Base-by-base conservation (phyloP, 2,113 vertebrate species). In the Dicrurus megarhynchus region DNA sequence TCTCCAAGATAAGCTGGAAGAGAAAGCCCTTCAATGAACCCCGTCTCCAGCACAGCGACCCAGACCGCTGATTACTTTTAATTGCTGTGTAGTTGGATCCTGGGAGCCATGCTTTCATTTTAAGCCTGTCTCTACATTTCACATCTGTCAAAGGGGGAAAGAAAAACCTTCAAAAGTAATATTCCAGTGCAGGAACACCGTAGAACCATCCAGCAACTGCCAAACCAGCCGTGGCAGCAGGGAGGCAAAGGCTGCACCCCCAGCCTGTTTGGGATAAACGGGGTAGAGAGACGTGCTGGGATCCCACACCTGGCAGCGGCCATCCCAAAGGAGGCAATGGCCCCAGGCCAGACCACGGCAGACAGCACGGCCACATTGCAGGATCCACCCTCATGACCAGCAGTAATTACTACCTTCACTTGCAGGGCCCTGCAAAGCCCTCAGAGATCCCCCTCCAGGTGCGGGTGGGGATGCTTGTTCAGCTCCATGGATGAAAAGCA, bases 381-480 rank as follows among this genome's bases (percentile, higher is more conserved):
- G 90, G 91, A 92, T 70, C 84, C 94, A 83, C 93, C 88, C 92
- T 95, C 77, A 12, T 46, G 88, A 76, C 87, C 90, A 88, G 91
- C 81, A 33, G 84, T 96, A 96, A 95, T 97, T 89, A 90, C 69
- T 10, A 46, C 55, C 42, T 86, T 83, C 37, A 49, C 70, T 87
- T 16, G 24, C 46, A 90, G 87, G 79, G 73, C 77, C 77, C 80
- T 73, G 87, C 77, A 84, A 69, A 94, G 68, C 93, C 73, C 84
- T 68, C 57, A 21, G 78, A 77, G 83, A 82, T 94, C 77, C 44
- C 73, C 81, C 94, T 94, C 74, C 80, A 90, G 83, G 76, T 96
- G 81, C 93, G 89, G 94, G 92, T 39, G 94, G 93, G 81, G 80
- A 97, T 0, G 23, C 63, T 87, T 44, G 53, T 50, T 88, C 19